phyloP scores from a whole-genome alignment of 2,797 vertebrate genomes.

The Decapterus maruadsi region DNA sequence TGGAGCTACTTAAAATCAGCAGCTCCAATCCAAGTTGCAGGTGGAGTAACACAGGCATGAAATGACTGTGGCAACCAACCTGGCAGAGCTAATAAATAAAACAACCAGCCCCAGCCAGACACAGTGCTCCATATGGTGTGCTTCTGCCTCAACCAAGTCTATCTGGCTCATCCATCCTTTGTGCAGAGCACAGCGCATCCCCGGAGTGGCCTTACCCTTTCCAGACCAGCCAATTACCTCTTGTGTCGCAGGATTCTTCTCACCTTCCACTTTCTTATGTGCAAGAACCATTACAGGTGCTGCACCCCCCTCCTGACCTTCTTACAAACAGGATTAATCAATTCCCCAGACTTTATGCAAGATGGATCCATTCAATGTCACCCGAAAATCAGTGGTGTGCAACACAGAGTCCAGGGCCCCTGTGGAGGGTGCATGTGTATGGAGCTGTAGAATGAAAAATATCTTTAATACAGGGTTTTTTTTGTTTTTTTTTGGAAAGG shows the following conservation, averaged over 20 bases:
- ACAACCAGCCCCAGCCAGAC: conserved; percentile 64
- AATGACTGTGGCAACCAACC: conserved; percentile 73
- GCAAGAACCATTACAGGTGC: conserved; percentile 23
- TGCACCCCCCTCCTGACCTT: conserved; percentile 24
- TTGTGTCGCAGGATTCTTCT: conserved; percentile 21
- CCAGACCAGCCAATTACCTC: conserved; percentile 31
- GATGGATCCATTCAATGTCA: conserved; percentile 22
- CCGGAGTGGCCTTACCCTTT: conserved; percentile 51
- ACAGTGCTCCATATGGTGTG: conserved; percentile 58
- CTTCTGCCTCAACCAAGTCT: conserved; percentile 50
- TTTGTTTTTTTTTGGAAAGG: conserved; percentile 20
- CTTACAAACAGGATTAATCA: conserved; percentile 35
- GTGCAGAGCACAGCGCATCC: conserved; percentile 45
- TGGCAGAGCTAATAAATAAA: conserved; percentile 80
- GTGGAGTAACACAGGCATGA: conserved; percentile 74
- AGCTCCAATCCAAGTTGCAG: conserved; percentile 60
- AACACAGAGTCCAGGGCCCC: neutral
- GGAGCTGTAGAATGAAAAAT: conserved; percentile 8
- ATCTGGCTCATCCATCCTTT: conserved; percentile 48
- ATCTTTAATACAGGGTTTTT: neutral
- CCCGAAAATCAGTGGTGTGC: conserved; percentile 1
- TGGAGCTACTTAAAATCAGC: conserved; percentile 52
- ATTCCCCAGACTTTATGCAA: conserved; percentile 27
- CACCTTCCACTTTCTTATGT: conserved; percentile 20
- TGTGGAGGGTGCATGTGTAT: neutral